Conservation (phyloP, 1,140 invertebrate genomes). For the Hesperophylax magnus region DNA sequence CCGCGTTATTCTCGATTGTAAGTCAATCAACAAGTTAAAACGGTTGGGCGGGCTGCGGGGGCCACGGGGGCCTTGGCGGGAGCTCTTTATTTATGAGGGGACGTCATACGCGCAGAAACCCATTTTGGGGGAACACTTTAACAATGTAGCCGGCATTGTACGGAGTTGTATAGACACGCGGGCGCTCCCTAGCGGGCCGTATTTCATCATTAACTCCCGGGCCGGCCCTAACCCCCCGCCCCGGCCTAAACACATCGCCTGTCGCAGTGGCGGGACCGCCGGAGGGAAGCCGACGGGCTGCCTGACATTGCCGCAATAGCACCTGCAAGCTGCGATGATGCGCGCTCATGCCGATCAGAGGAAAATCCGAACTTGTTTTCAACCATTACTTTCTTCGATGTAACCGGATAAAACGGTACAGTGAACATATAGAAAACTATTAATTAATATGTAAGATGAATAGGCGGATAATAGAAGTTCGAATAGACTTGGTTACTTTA, state of each 20-base stretch:
- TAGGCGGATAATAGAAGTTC: too few species aligned
- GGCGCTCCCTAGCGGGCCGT: slow-evolving; percentile 47
- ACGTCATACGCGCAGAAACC: slow-evolving; percentile 41
- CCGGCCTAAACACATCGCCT: slow-evolving; percentile 28
- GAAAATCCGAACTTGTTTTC: too few species aligned
- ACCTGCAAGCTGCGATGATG: too few species aligned
- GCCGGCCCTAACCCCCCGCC: neutral
- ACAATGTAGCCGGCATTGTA: slow-evolving; percentile 50
- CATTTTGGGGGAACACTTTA: slow-evolving; percentile 46
- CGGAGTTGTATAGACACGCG: slow-evolving; percentile 44
- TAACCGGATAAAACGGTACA: too few species aligned
- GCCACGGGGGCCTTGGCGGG: neutral
- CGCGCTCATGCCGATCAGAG: too few species aligned
- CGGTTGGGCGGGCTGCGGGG: neutral
- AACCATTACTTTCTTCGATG: too few species aligned
- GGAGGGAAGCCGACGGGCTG: slow-evolving; percentile 2
- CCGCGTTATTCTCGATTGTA: slow-evolving; percentile 2
- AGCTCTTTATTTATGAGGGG: slow-evolving; percentile 53
- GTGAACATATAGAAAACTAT: too few species aligned
- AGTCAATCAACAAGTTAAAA: slow-evolving; percentile 42
- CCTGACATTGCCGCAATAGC: slow-evolving; percentile 10
- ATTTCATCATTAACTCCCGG: slow-evolving; percentile 55
- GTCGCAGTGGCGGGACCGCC: neutral
- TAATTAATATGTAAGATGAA: too few species aligned
- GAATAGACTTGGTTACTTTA: too few species aligned